A percentile compares a stretch with the other conserved stretches of the same genome.
phyloP scores from a whole-genome alignment of 64 coral and sea anemone genomes.

The Stichodactyla helianthus region DNA sequence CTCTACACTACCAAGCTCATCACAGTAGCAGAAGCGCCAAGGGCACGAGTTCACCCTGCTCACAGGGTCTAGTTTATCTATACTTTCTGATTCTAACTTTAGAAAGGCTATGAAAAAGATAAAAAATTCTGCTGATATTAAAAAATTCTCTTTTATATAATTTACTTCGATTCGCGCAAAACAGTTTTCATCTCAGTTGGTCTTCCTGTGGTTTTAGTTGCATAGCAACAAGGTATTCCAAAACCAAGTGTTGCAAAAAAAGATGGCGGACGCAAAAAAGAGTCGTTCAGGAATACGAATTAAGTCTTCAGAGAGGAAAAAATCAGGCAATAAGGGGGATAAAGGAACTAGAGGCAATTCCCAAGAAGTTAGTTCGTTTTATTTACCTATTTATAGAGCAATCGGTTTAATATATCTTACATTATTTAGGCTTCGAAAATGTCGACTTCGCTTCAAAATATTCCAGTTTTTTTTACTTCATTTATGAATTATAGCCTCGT shows the following conservation, averaged over 20 bases:
- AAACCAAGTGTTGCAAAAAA: constrained; percentile 17
- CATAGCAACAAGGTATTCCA: constrained; percentile 47
- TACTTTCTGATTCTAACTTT: no score
- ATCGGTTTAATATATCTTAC: background rate
- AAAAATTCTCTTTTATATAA: no score
- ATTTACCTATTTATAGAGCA: background rate
- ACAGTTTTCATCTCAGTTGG: background rate
- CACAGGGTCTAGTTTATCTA: no score
- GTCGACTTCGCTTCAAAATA: background rate
- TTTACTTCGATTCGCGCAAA: background rate
- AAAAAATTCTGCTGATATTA: background rate
- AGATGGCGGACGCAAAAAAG: constrained; percentile 57
- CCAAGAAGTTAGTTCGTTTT: constrained; percentile 25
- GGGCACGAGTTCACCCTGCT: no score
- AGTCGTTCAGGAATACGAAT: constrained; percentile 56
- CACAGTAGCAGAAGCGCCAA: no score
- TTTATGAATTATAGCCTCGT: background rate
- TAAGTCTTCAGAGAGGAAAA: constrained; percentile 62
- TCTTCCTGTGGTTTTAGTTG: constrained; percentile 29
- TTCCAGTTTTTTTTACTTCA: background rate
- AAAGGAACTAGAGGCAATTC: constrained; percentile 1
- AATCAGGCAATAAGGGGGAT: constrained; percentile 40
- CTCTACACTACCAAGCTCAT: no score
- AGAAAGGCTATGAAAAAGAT: background rate
- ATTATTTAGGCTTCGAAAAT: background rate